Base-by-base conservation (phyloP, 2,113 vertebrate species). In the Sander lucioperca region DNA sequence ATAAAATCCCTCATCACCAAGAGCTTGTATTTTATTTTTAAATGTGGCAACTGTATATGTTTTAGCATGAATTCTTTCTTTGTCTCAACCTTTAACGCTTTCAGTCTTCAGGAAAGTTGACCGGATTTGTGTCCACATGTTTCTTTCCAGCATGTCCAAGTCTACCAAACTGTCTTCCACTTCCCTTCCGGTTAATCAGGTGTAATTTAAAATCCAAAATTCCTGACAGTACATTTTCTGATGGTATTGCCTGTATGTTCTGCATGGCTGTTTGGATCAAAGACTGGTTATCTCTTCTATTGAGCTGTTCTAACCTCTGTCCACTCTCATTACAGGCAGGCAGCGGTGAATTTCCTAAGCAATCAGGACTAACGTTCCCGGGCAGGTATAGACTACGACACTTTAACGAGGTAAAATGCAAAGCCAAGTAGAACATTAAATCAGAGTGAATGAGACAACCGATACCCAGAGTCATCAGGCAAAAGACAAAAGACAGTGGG, bases 291-390 rank as follows among this genome's bases (percentile, higher is more conserved):
- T 97, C 95, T 85, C 94, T 95, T 93, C 94, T 97, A 97, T 97
- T 96, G 96, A 98, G 97, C 96, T 97, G 95, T 97, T 96, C 94
- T 97, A 97, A 97, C 96, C 96, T 96, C 96, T 97, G 97, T 97
- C 97, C 94, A 86, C 93, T 97, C 95, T 96, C 95, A 97, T 97
- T 97, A 97, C 94, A 93, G 92, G 80, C 88, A 90, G 21, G 88
- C 94, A 93, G 93, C 91, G 83, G 89, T 94, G 96, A 95, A 95
- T 95, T 95, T 96, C 94, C 95, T 91, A 93, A 94, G 95, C 96
- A 97, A 97, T 97, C 96, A 96, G 84, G 94, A 83, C 91, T 92
- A 93, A 93, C 91, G 92, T 62, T 36, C 88, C 83, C 81, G 83
- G 94, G 93, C 94, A 94, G 93, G 92, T 91, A 93, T 92, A 88